These are phyloP conservation scores for Cataglyphis rosenhaueri DNA, from an alignment of 2,888 invertebrate genomes.

Conservation along the genomic window DNA sequence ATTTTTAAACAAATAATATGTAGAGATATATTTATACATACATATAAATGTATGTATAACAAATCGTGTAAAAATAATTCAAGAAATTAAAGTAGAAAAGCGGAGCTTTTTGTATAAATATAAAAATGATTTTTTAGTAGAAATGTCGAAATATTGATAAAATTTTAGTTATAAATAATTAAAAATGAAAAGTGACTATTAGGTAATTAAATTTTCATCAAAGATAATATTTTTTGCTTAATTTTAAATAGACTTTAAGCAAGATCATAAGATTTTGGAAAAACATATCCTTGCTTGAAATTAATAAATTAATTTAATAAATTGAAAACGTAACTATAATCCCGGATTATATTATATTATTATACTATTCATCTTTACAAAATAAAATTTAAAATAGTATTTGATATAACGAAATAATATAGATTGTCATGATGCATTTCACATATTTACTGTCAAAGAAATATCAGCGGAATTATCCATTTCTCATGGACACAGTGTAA, in stretches of 20 bases:
- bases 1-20: not conserved
- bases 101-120: not conserved
- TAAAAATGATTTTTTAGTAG: not conserved
- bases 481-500: constrained; percentile 27
- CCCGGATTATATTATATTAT: no score
- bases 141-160: not conserved
- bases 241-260: not conserved
- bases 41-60: not conserved
- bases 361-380: not conserved
- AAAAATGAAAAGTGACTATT: not conserved
- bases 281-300: not conserved
- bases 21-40: not conserved
- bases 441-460: not conserved
- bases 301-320: not conserved
- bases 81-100: not conserved
- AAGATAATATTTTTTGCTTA: not conserved
- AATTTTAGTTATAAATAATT: not conserved
- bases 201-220: not conserved
- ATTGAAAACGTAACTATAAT: not conserved
- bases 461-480: constrained; percentile 39
- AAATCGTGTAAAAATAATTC: not conserved
- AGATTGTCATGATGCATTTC: not conserved
- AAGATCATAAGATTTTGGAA: not conserved
- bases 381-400: not conserved
- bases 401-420: not conserved